Conservation (phyloP, 64 coral and sea anemone genomes). For the Montipora foliosa region DNA sequence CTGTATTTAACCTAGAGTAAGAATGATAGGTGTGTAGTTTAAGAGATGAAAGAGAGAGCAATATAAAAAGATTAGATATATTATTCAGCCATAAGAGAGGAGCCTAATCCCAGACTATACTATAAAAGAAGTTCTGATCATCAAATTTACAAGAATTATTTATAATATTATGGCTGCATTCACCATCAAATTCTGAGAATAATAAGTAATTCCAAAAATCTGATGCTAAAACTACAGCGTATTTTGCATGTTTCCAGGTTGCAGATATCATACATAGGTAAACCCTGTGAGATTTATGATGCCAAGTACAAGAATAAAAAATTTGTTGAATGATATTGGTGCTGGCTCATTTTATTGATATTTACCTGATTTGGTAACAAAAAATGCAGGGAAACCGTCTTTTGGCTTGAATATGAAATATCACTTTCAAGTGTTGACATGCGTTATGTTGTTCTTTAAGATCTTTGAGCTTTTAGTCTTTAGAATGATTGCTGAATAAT, state of each 20-base stretch:
- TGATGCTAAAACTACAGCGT: no score
- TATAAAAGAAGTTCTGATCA: no score
- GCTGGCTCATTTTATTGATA: background rate
- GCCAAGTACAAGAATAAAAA: background rate
- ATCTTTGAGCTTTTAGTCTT: background rate
- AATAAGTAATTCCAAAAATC: no score
- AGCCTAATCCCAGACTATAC: background rate
- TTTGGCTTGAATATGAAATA: background rate
- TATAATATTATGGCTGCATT: background rate
- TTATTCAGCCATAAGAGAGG: background rate
- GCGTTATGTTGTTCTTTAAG: background rate
- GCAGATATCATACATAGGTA: background rate
- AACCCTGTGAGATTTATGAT: background rate
- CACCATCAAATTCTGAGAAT: background rate
- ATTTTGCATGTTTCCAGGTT: background rate
- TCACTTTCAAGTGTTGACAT: slow-evolving; percentile 8
- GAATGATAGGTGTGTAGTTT: no score
- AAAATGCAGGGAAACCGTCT: background rate
- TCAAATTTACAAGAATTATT: background rate
- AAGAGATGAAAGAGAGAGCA: no score
- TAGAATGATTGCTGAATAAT: background rate
- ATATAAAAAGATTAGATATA: no score
- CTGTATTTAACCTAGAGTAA: no score
- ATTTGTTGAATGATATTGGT: background rate
- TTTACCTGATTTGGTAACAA: background rate